Base-by-base conservation (phyloP, 2,797 vertebrate species). In the Sebastes oblongus region DNA sequence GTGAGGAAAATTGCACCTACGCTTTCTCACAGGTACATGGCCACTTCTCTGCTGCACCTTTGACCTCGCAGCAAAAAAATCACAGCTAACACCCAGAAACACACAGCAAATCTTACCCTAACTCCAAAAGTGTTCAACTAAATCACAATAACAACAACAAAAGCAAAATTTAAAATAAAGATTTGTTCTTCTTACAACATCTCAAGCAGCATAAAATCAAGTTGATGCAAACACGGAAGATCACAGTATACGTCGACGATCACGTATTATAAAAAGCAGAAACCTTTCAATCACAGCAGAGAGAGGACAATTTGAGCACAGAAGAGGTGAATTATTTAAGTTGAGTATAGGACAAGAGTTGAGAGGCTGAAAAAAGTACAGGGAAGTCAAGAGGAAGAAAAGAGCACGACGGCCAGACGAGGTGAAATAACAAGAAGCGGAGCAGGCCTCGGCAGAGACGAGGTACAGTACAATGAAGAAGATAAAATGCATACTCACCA, bases 401-500 rank as follows among this genome's bases (percentile, higher is more conserved):
- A 4, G 18, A 73, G 20, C 24, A 55, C 54, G 11, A 12, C 10
- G 29, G 39, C 22, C 68, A 66, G 56, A 25, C 3, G 6, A 36
- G 54, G 66, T 22, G 5, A 60, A 66, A 73, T 9, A 4, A 64
- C 14, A 54, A 54, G 60, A 77, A 25, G 29, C 6, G 13, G 32
- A 50, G 22, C 0, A 68, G 65, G 75, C 75, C 78, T 60, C 25
- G 4, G 61, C n/a, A 7, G 30, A 61, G 59, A 56, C 0, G 66
- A 64, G 16, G 30, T 27, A 22, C 5, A 6, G 8, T 3, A n/a
- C 39, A 24, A 69, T 69, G 8, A 72, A 72, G 34, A 62, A 65
- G 66, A 72, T 79, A 32, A 78, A 84, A 79, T 72, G 86, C 59
- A 69, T 86, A 97, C 97, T 99, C 95, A 99, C 98, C 97, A 76